phyloP scores from a whole-genome alignment of 2,113 vertebrate genomes.

The Apaloderma vittatum region DNA sequence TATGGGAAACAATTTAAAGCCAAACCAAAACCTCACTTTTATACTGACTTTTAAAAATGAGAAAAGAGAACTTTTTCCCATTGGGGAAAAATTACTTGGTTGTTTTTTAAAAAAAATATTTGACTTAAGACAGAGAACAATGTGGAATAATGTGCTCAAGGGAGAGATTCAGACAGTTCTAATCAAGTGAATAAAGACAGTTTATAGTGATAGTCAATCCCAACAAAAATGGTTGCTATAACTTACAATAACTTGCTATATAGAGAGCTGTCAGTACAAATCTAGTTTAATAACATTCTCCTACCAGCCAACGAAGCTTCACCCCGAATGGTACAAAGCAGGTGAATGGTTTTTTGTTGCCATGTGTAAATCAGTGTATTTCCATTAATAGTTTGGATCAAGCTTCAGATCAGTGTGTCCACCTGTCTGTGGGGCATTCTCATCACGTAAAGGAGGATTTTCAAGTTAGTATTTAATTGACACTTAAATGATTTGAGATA shows the following conservation, averaged over 20 bases:
- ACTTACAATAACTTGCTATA: neutral
- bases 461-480: neutral
- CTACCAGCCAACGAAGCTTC: neutral
- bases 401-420: neutral
- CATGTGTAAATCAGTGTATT: neutral
- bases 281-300: neutral
- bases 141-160: neutral
- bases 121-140: neutral
- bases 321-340: neutral
- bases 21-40: neutral
- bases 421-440: neutral
- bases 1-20: neutral
- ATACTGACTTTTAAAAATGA: neutral
- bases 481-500: neutral
- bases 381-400: neutral
- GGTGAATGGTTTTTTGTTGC: neutral
- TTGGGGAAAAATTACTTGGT: neutral
- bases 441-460: neutral
- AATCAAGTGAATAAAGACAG: neutral
- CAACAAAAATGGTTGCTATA: neutral
- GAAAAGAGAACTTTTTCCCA: neutral
- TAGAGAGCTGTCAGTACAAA: neutral
- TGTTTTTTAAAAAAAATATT: too few relatives aligned
- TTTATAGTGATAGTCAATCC: neutral
- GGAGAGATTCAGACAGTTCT: neutral